Percentiles rank a stretch among this genome's conserved stretches.
phyloP scores from a whole-genome alignment of 2,888 invertebrate species.

The Drosophila rubida region DNA sequence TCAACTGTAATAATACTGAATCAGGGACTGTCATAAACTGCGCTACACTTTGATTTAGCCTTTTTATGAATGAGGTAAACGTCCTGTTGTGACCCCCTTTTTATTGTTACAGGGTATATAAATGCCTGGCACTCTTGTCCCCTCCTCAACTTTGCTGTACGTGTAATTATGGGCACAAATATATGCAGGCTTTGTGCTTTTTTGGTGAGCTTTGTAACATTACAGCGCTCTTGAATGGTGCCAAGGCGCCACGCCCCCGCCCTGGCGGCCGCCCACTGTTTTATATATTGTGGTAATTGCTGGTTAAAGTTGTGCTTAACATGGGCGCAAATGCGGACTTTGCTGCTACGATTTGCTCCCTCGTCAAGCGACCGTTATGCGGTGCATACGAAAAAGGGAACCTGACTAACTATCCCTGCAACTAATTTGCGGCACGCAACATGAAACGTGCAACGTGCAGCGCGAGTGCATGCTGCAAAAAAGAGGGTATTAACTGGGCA shows the following conservation, averaged over 20 bases:
- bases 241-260: constrained; percentile 41
- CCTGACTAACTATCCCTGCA: constrained; percentile 28
- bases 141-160: background rate
- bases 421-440: constrained; percentile 78
- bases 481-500: constrained; percentile 18
- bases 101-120: background rate
- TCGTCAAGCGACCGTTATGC: constrained; percentile 55
- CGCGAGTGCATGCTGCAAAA: constrained; percentile 35
- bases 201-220: constrained; percentile 5
- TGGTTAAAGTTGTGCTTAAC: constrained; percentile 54
- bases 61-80: background rate
- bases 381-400: constrained; percentile 2
- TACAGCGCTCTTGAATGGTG: constrained; percentile 39
- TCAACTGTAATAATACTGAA: background rate
- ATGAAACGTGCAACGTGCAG: constrained; percentile 36
- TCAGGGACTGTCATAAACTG: background rate
- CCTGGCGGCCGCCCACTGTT: constrained; percentile 27
- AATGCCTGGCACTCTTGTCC: background rate
- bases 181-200: background rate
- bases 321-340: constrained; percentile 50
- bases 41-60: background rate
- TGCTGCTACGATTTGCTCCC: constrained; percentile 2
- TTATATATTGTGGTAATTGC: constrained; percentile 43
- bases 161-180: background rate
- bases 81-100: background rate